Evolutionary conservation across 2,113 vertebrate species (phyloP).

Genomic region (Conger conger): DNA sequence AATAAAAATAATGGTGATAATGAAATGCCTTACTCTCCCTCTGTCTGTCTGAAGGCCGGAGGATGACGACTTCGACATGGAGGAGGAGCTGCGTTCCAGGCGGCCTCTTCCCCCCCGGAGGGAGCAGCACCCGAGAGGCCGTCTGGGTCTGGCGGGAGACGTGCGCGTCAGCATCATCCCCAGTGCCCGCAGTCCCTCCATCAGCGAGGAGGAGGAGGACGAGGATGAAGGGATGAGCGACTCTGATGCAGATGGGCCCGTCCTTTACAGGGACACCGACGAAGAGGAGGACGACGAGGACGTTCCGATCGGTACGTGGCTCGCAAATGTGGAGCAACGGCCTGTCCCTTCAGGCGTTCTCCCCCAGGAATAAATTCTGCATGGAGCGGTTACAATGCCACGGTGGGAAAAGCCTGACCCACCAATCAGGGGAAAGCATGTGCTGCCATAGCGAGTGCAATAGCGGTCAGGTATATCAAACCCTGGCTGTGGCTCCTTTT

Average conservation of each 20-base stretch:
- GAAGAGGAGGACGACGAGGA: constrained; percentile 82
- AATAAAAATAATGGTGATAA: too few relatives aligned
- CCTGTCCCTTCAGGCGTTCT: not conserved
- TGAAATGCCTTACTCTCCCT: not conserved
- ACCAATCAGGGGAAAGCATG: too few relatives aligned
- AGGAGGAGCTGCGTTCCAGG: constrained; percentile 73
- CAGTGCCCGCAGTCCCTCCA: constrained; percentile 55
- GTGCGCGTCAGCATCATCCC: constrained; percentile 73
- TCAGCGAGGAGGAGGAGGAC: constrained; percentile 72
- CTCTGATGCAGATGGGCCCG: constrained; percentile 87
- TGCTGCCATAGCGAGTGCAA: too few relatives aligned
- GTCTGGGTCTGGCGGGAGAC: constrained; percentile 68
- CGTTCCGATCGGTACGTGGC: constrained; percentile 53
- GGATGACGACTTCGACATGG: constrained; percentile 87
- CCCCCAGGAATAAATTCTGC: not conserved
- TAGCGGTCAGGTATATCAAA: too few relatives aligned
- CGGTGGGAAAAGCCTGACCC: too few relatives aligned
- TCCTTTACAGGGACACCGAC: constrained; percentile 80
- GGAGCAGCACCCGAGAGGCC: constrained; percentile 61
- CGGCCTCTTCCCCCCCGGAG: constrained; percentile 29
- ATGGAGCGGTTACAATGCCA: too few relatives aligned
- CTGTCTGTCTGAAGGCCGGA: constrained; percentile 75
- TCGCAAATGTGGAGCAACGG: not conserved
- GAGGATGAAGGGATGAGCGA: constrained; percentile 79
- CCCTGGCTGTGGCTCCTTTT: too few relatives aligned